These are phyloP conservation scores for Hyaena hyaena DNA, from an alignment of 2,113 vertebrate genomes.

Conservation along the genomic window DNA sequence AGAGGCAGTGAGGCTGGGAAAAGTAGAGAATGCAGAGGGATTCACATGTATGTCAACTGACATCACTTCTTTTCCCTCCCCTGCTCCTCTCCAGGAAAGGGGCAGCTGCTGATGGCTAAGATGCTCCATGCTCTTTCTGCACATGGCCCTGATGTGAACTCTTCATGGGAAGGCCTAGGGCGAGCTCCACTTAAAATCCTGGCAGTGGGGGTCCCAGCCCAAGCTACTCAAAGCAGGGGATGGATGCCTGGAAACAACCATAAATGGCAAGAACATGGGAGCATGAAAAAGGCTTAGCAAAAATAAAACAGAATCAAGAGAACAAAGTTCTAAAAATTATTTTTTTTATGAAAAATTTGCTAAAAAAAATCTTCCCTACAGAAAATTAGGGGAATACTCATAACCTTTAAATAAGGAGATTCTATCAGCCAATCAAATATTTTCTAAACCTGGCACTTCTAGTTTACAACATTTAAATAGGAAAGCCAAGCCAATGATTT, in stretches of 20 bases:
- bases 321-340: background rate
- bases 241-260: background rate
- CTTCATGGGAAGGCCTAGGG: background rate
- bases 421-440: background rate
- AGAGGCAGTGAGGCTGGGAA: background rate
- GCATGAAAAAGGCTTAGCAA: background rate
- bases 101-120: background rate
- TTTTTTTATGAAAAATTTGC: background rate
- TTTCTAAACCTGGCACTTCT: background rate
- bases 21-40: background rate
- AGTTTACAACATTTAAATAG: background rate
- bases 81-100: background rate
- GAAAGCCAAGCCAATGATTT: background rate
- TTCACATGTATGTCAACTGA: background rate
- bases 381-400: background rate
- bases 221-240: background rate
- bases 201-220: too few species aligned
- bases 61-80: background rate
- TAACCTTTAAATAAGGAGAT: background rate
- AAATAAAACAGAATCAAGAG: background rate
- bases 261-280: background rate
- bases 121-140: background rate
- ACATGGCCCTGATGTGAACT: accelerated
- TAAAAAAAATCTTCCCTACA: background rate
- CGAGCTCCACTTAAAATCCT: background rate